A percentile compares a stretch with the other conserved stretches of the same genome.
Evolutionary conservation across 2,113 vertebrate species (phyloP).

Genomic region (Eulemur macaco): DNA sequence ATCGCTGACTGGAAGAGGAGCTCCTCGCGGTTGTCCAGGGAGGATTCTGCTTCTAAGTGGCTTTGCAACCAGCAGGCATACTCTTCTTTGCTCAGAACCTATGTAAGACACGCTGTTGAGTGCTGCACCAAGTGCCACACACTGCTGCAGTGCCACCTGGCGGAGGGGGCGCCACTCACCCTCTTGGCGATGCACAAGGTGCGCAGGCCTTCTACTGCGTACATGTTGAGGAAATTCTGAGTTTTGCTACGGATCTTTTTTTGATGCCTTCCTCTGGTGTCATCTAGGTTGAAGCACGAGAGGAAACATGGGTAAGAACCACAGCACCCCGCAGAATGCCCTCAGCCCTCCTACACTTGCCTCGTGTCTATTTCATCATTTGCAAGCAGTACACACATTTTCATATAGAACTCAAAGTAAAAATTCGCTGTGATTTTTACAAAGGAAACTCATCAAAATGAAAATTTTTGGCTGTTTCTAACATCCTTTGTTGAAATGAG

Average conservation of each 20-base stretch:
- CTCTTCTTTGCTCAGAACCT: conserved; percentile 95
- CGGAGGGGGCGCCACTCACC: conserved; percentile 82
- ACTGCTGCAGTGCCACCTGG: fast-evolving
- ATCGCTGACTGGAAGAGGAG: conserved; percentile 94
- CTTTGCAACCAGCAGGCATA: conserved; percentile 94
- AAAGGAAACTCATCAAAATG: background rate
- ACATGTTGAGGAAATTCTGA: conserved; percentile 95
- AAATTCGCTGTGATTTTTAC: background rate
- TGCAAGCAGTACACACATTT: fast-evolving
- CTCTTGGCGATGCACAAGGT: conserved; percentile 98
- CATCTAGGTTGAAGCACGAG: conserved; percentile 83
- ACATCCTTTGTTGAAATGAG: background rate
- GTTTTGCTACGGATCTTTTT: conserved; percentile 94
- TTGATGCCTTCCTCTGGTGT: conserved; percentile 90
- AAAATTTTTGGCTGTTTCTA: background rate
- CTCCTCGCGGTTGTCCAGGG: conserved; percentile 94
- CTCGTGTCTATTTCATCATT: background rate
- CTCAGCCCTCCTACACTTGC: conserved; percentile 13
- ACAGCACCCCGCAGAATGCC: fast-evolving
- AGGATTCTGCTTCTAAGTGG: conserved; percentile 94
- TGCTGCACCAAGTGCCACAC: fast-evolving
- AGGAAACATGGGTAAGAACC: background rate
- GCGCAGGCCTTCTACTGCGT: conserved; percentile 93
- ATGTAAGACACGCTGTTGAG: conserved; percentile 58
- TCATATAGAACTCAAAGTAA: background rate